Evolutionary conservation across 2,888 invertebrate genomes (phyloP).

Genomic region (Orthosia cruda): DNA sequence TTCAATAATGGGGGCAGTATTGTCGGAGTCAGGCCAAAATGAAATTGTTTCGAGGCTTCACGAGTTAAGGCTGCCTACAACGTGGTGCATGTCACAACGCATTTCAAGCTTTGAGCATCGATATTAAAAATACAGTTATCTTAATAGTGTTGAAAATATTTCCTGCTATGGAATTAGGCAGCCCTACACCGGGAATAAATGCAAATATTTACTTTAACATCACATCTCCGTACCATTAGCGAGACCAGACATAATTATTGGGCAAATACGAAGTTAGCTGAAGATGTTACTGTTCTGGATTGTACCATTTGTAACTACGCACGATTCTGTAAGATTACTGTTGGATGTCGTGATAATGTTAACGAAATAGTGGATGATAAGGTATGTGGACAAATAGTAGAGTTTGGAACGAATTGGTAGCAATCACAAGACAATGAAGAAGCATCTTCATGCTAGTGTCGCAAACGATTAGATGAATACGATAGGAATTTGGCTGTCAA

Average conservation of each 20-base stretch:
- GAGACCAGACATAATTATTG: constrained; percentile 60
- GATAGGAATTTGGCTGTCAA: not conserved
- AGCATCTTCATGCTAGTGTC: not conserved
- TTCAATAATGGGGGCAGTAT: not conserved
- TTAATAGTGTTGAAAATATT: no score
- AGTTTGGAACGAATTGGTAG: no score
- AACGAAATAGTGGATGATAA: not conserved
- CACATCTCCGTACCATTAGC: constrained; percentile 56
- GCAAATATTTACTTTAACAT: constrained; percentile 58
- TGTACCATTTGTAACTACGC: constrained; percentile 1
- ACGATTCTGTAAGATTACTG: not conserved
- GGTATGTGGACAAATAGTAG: not conserved
- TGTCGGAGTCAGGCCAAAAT: not conserved
- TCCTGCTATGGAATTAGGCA: constrained; percentile 10
- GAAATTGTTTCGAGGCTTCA: not conserved
- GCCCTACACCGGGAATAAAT: constrained; percentile 36
- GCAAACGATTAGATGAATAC: not conserved
- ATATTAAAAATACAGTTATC: not conserved
- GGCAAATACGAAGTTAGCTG: constrained; percentile 46
- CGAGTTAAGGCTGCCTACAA: not conserved
- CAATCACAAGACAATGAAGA: not conserved
- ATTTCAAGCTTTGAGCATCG: not conserved
- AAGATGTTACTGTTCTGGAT: constrained; percentile 21
- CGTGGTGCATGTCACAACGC: not conserved
- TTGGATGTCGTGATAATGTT: constrained; percentile 22